Evolutionary conservation across 2,888 invertebrate genomes (phyloP).

Genomic region (Zaprionus obscuricornis): DNA sequence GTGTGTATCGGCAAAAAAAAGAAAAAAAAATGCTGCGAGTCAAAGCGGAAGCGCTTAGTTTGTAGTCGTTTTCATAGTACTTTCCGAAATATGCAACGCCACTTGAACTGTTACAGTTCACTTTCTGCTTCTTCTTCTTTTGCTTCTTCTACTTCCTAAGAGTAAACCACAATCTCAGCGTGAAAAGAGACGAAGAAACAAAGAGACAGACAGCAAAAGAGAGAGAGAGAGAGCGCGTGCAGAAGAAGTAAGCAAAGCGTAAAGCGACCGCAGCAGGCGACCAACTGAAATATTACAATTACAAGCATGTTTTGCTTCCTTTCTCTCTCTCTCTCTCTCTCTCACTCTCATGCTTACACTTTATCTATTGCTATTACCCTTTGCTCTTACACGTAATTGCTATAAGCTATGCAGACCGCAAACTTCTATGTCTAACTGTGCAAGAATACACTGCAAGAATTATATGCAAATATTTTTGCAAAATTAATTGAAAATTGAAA

Average conservation of each 20-base stretch:
- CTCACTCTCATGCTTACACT: neutral
- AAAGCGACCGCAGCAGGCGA: slow-evolving; percentile 20
- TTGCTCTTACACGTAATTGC: neutral
- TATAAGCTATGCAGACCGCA: too few relatives aligned
- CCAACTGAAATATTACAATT: slow-evolving; percentile 49
- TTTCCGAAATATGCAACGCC: slow-evolving; percentile 63
- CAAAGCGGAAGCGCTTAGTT: slow-evolving; percentile 71
- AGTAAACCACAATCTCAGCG: slow-evolving; percentile 34
- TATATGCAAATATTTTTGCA: too few relatives aligned
- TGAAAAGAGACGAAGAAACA: neutral
- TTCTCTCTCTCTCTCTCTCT: neutral
- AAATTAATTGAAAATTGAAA: too few relatives aligned
- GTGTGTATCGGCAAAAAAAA: too few relatives aligned
- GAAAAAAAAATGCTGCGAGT: too few relatives aligned
- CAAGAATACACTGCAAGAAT: too few relatives aligned
- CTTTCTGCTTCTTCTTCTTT: neutral
- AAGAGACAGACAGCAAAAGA: neutral
- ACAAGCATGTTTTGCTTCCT: slow-evolving; percentile 49
- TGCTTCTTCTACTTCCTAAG: neutral
- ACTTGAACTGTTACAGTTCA: slow-evolving; percentile 15
- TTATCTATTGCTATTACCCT: neutral
- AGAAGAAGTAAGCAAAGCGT: neutral
- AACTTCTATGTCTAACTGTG: too few relatives aligned
- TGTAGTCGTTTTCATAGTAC: slow-evolving; percentile 47
- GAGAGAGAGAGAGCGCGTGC: neutral